Conservation (phyloP, 1,140 invertebrate genomes). For the Oppia nitens region DNA sequence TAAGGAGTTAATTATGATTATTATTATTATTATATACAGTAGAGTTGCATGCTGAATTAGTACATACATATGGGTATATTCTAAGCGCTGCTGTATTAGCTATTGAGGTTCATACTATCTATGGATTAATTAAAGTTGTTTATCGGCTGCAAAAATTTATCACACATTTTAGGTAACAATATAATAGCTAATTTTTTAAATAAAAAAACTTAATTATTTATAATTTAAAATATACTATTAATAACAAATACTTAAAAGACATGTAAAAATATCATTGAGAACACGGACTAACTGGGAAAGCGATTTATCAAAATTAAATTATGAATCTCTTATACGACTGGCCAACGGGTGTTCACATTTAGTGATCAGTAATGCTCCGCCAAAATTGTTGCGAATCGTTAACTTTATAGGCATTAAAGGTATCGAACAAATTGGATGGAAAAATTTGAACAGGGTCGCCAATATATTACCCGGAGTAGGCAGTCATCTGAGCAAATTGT, state of each 20-base stretch:
- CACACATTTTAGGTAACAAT: neutral
- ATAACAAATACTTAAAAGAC: neutral
- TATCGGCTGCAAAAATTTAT: neutral
- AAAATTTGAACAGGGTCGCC: neutral
- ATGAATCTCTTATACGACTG: neutral
- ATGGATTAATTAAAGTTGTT: slow-evolving; percentile 1
- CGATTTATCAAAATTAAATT: neutral
- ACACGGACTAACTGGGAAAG: neutral
- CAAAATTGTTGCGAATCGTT: neutral
- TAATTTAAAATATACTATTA: neutral
- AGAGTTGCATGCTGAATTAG: slow-evolving; percentile 9
- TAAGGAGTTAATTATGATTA: too few species aligned
- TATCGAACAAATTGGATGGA: neutral
- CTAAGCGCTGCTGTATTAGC: neutral
- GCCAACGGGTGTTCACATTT: neutral
- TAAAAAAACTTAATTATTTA: too few species aligned
- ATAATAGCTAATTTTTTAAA: too few species aligned
- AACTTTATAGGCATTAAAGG: neutral
- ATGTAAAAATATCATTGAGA: neutral
- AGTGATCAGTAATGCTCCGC: neutral
- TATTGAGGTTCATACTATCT: slow-evolving; percentile 1
- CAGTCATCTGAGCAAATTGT: neutral
- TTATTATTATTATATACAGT: too few species aligned
- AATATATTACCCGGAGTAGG: neutral
- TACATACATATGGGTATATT: neutral